Evolutionary conservation across 2,113 vertebrate species (phyloP).

Genomic region (Xerus inauris): DNA sequence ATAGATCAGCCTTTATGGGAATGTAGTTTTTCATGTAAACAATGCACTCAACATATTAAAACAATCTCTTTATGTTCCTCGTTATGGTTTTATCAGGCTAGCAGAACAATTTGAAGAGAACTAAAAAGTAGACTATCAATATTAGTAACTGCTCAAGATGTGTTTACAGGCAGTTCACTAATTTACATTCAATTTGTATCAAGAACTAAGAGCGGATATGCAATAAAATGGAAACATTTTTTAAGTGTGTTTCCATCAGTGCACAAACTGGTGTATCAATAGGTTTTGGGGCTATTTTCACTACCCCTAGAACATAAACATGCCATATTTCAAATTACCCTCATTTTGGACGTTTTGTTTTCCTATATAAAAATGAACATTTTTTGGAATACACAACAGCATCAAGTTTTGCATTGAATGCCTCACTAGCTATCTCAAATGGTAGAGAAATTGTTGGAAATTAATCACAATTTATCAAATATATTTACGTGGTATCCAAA

Average conservation of each 20-base stretch:
- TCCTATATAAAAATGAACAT: conserved; percentile 38
- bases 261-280: neutral
- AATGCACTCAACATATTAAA: conserved; percentile 62
- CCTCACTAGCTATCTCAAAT: conserved; percentile 57
- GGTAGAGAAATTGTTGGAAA: conserved; percentile 33
- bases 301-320: neutral
- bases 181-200: conserved; percentile 52
- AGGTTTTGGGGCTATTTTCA: neutral
- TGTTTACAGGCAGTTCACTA: conserved; percentile 61
- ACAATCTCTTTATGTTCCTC: conserved; percentile 50
- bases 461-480: conserved; percentile 31
- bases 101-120: conserved; percentile 60
- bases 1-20: conserved; percentile 45
- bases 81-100: conserved; percentile 65
- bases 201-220: conserved; percentile 32
- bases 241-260: neutral
- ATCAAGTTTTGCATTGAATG: neutral
- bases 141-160: conserved; percentile 37
- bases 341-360: conserved; percentile 44
- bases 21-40: conserved; percentile 47
- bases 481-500: conserved; percentile 7
- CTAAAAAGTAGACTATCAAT: conserved; percentile 1
- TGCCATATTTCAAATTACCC: neutral
- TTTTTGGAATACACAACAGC: neutral
- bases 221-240: neutral